Percentiles rank a stretch among this genome's conserved stretches.
Conservation (phyloP, 2,113 vertebrate species). For the Scartelaos histophorus region DNA sequence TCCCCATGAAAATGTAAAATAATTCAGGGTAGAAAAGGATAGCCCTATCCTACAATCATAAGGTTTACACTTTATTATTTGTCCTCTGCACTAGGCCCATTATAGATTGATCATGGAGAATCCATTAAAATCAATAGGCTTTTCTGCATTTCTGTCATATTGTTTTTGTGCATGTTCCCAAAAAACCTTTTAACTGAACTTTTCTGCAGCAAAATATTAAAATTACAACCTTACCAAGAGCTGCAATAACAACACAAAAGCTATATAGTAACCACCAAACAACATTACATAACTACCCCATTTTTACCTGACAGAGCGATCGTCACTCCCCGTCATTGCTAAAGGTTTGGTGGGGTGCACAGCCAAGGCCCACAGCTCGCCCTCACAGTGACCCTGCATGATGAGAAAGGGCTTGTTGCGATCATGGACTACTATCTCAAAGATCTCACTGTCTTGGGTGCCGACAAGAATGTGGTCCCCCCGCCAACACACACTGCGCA, state of each 20-base stretch:
- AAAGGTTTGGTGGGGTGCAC: constrained; percentile 95
- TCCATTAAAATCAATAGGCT: too few relatives aligned
- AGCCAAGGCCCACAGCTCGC: constrained; percentile 97
- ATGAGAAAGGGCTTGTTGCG: constrained; percentile 97
- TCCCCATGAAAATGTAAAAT: too few relatives aligned
- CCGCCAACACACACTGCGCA: constrained; percentile 97
- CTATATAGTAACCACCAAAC: neutral
- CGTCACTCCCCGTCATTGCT: constrained; percentile 97
- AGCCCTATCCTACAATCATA: neutral
- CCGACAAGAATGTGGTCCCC: constrained; percentile 97
- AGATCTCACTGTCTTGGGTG: constrained; percentile 98
- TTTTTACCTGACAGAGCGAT: constrained; percentile 92
- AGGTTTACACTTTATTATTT: too few relatives aligned
- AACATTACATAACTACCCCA: neutral
- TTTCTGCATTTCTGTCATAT: too few relatives aligned
- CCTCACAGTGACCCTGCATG: constrained; percentile 99
- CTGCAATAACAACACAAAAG: neutral
- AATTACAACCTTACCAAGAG: neutral
- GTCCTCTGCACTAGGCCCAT: too few relatives aligned
- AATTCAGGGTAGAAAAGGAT: too few relatives aligned
- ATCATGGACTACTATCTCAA: constrained; percentile 97
- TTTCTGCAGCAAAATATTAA: neutral
- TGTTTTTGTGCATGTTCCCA: neutral
- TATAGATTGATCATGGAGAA: too few relatives aligned
- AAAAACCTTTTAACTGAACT: neutral